Conservation (phyloP, 2,888 invertebrate genomes). For the Trichogramma dendrolimi region DNA sequence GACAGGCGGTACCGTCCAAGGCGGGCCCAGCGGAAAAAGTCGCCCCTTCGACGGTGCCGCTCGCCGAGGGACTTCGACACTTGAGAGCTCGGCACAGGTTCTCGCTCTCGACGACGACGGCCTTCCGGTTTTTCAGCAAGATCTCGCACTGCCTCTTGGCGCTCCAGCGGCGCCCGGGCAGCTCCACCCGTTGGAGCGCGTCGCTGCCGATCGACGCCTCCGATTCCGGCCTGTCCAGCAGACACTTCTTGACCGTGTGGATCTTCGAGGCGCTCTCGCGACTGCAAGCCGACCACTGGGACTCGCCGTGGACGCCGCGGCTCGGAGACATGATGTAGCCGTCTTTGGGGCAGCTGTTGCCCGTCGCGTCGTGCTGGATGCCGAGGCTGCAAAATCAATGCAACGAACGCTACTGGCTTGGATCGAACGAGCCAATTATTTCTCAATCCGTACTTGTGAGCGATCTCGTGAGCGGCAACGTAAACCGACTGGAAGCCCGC, state of each 20-base stretch:
- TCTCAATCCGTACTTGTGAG: conserved; percentile 66
- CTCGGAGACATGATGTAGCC: conserved; percentile 81
- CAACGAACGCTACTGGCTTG: neutral
- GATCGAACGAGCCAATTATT: neutral
- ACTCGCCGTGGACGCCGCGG: conserved; percentile 69
- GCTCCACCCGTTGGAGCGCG: conserved; percentile 58
- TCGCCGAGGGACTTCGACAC: conserved; percentile 69
- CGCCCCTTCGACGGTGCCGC: conserved; percentile 50
- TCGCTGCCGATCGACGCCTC: conserved; percentile 52
- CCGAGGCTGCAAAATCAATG: conserved; percentile 59
- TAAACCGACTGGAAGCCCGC: conserved; percentile 81
- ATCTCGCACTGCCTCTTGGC: conserved; percentile 74
- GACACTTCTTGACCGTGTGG: conserved; percentile 51
- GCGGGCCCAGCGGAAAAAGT: conserved; percentile 78
- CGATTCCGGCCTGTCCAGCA: conserved; percentile 58
- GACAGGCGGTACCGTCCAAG: conserved; percentile 75
- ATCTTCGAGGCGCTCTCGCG: conserved; percentile 60
- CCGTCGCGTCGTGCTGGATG: conserved; percentile 75
- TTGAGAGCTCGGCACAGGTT: conserved; percentile 65
- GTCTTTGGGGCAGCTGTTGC: conserved; percentile 69
- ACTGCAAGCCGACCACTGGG: conserved; percentile 74
- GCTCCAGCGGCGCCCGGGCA: conserved; percentile 68
- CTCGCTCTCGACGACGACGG: conserved; percentile 53
- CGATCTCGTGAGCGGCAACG: conserved; percentile 79
- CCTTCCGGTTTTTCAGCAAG: conserved; percentile 66